Percentiles rank a stretch among this genome's conserved stretches.
Evolutionary conservation across 2,797 vertebrate species (phyloP).

Genomic region (Clamator glandarius): DNA sequence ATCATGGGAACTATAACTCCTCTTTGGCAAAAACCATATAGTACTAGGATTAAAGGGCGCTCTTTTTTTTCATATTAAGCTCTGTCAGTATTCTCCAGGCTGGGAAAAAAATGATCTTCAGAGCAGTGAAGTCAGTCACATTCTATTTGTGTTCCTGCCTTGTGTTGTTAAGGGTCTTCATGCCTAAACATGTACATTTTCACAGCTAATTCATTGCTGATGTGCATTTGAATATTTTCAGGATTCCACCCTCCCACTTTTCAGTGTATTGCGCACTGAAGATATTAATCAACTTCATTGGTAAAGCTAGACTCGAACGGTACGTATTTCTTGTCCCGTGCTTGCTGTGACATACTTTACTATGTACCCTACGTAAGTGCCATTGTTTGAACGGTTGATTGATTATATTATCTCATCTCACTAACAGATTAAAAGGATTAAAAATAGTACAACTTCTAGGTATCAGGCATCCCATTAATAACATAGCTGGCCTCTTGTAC

Average conservation of each 20-base stretch:
- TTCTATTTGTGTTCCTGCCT: neutral
- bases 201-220: neutral
- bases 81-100: neutral
- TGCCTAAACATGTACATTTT: neutral
- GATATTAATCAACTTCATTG: neutral
- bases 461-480: neutral
- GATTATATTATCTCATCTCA: neutral
- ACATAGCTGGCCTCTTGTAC: neutral
- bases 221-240: neutral
- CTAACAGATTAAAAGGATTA: neutral
- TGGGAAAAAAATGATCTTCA: neutral
- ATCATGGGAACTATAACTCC: constrained; percentile 20
- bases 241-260: neutral
- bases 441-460: neutral
- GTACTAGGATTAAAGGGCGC: constrained; percentile 1
- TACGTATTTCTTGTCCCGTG: fast-evolving
- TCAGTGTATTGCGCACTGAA: neutral
- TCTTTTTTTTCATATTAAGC: neutral
- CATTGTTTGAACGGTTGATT: neutral
- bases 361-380: neutral
- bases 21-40: neutral
- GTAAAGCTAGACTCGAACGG: neutral
- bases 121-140: neutral
- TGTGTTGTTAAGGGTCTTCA: neutral
- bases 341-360: neutral